Evolutionary conservation across 2,888 invertebrate genomes (phyloP).

Genomic region (Hemicrepidius hirtus): DNA sequence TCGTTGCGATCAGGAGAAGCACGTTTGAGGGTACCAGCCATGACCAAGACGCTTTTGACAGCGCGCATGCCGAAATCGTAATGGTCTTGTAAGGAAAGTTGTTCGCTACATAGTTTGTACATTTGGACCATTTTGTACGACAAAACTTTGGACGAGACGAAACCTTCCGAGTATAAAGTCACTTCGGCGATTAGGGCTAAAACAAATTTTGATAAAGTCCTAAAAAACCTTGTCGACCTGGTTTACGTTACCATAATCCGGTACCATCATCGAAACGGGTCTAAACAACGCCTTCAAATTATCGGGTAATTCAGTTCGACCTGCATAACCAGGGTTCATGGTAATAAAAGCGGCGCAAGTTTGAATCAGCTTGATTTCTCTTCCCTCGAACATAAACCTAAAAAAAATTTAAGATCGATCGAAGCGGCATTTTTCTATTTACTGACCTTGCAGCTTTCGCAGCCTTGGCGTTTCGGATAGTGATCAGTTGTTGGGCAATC

Average conservation of each 20-base stretch:
- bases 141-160: slow-evolving; percentile 89
- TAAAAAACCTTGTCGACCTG: no score
- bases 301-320: slow-evolving; percentile 91
- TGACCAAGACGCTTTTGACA: slow-evolving; percentile 93
- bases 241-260: slow-evolving; percentile 83
- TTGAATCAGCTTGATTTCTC: slow-evolving; percentile 87
- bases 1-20: slow-evolving; percentile 89
- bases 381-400: slow-evolving; percentile 92
- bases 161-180: slow-evolving; percentile 94
- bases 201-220: no score
- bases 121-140: slow-evolving; percentile 95
- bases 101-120: slow-evolving; percentile 94
- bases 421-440: no score
- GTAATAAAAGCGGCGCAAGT: slow-evolving; percentile 92
- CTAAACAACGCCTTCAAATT: slow-evolving; percentile 91
- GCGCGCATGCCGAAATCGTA: slow-evolving; percentile 97
- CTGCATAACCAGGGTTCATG: slow-evolving; percentile 95
- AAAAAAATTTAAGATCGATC: no score
- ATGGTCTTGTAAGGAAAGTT: slow-evolving; percentile 93
- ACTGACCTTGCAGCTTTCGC: slow-evolving; percentile 77
- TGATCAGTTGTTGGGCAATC: slow-evolving; percentile 92
- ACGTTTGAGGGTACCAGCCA: slow-evolving; percentile 92
- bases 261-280: slow-evolving; percentile 94
- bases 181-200: slow-evolving; percentile 90
- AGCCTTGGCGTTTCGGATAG: slow-evolving; percentile 90